A percentile compares a stretch with the other conserved stretches of the same genome.
These are phyloP conservation scores for Sepiola atlantica DNA, from an alignment of 2,888 invertebrate species.

Conservation along the genomic window DNA sequence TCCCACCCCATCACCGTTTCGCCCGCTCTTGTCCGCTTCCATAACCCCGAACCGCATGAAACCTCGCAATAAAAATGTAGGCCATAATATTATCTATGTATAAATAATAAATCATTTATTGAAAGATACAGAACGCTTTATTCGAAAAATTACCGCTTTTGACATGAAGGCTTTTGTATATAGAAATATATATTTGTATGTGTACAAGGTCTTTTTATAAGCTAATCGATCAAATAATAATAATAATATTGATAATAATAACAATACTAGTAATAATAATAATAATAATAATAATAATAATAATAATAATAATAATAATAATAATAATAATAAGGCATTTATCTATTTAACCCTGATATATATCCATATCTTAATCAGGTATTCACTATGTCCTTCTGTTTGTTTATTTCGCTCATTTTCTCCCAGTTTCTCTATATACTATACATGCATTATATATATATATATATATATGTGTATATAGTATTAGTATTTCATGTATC, in stretches of 20 bases:
- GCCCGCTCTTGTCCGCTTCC: neutral
- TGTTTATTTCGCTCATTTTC: neutral
- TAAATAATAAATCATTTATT: slow-evolving; percentile 32
- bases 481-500: too few species aligned
- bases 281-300: too few species aligned
- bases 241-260: too few species aligned
- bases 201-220: neutral
- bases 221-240: neutral
- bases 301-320: too few species aligned
- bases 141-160: neutral
- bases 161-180: neutral
- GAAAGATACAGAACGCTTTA: neutral
- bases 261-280: too few species aligned
- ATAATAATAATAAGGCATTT: too few species aligned
- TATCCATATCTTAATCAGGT: too few species aligned
- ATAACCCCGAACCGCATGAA: neutral
- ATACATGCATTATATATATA: too few species aligned
- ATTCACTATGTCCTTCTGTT: neutral
- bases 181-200: neutral
- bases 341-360: too few species aligned
- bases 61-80: neutral
- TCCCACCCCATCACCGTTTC: neutral
- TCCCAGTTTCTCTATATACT: neutral
- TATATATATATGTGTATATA: too few species aligned
- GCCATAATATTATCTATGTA: neutral